Base-by-base conservation (phyloP, 2,113 vertebrate genomes). In the Poeciliopsis turrubarensis region DNA sequence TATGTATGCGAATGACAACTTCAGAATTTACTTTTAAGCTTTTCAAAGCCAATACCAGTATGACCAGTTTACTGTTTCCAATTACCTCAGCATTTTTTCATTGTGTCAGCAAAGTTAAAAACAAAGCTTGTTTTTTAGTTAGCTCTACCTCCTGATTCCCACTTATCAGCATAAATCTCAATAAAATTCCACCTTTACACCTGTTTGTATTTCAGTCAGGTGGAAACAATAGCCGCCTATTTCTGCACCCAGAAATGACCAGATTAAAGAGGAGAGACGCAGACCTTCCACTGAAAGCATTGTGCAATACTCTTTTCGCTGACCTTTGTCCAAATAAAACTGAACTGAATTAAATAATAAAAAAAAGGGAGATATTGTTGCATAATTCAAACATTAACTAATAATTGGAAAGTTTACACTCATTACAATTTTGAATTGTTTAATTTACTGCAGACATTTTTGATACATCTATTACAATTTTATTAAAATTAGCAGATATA, bases 191-290 rank as follows among this genome's bases (percentile, higher is more conserved):
- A 0, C 15, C 17, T 70, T 57, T 65, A 64, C 37, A 69, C 14
- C 72, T 74, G 34, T 37, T 32, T 3, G n/a, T 10, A 30, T 13
- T 75, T 60, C 75, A 44, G 82, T 61, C 27, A 64, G 11, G 15
- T 17, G 68, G 4, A 78, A 30, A 73, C 62, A 78, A 25, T 74
- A 34, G 4, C 31, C 17, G n/a, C 68, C 63, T 78, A n/a, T 66
- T 9, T 47, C 77, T 51, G 13, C 51, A n/a, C 2, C n/a, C 5
- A 74, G 25, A 73, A 78, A 37, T 65, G 57, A 82, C 27, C 31
- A 60, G 25, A 77, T 85, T 83, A 76, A 60, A 6, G 29, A 15
- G 51, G 51, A 54, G 51, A 54, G 9, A 25, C 0, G 22, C 22
- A n/a, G 51, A n/a, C 51, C 51, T 17, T 25, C 25, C 17, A n/a